Evolutionary conservation across 2,888 invertebrate species (phyloP), one percentile per base, ranked within the genome.

Genomic region (Leptogaster cylindrica): DNA sequence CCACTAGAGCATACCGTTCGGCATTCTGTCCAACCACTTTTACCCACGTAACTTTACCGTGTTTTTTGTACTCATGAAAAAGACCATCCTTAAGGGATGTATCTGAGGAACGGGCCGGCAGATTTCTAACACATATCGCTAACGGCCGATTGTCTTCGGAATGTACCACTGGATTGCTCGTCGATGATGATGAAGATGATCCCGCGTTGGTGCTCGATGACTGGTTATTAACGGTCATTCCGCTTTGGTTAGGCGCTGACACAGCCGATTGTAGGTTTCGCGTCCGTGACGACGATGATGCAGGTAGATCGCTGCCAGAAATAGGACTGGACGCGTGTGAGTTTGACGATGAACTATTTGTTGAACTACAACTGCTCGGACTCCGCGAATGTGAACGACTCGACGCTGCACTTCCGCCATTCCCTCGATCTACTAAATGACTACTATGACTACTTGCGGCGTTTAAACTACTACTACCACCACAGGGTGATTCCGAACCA

Each of bases 51-150:
- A 97, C 96, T 84, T 97, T 97, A 71, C 97, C 97, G 83, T 96
- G 95, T 80, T 97, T 97, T 85, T 97, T 97, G 86, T 97, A 97
- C 83, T 97, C 97, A 84, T 97, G 97, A 84, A 95, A 97, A 74
- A 97, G 88, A 73, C 97, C 97, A 84, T 97, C 97, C 84, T 97
- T 95, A 75, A 97, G 85, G 76, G 95, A 96, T 75, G 95, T 94
- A 82, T 97, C 97, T 79, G 90, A 88, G 75, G 94, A 95, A 75
- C 95, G 86, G 71, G 91, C 88, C 72, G 95, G 95, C 77, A 95
- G 85, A 83, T 95, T 95, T 77, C 92, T 87, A 74, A 95, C 94
- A 83, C 94, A 93, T 78, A 95, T 93, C 72, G 93, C 94, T 76
- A 93, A 82, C 69, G 93, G 93, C 77, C 93, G 86, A 75, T 89